phyloP scores from a whole-genome alignment of 2,888 invertebrate genomes.

The Cordilura impudica region DNA sequence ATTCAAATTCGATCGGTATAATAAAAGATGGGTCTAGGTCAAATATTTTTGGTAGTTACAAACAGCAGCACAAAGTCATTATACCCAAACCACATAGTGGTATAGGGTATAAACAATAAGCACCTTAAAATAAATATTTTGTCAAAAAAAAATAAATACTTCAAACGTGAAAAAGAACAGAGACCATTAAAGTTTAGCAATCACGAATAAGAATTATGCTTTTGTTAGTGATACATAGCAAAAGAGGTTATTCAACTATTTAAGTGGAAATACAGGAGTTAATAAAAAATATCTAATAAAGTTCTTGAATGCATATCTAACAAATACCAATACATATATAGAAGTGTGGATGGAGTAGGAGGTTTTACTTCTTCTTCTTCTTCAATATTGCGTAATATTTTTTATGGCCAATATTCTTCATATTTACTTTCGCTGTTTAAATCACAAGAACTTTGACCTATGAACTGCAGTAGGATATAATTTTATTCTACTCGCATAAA shows the following conservation, averaged over 20 bases:
- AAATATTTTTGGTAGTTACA: too few relatives aligned
- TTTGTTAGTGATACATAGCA: not conserved
- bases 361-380: too few relatives aligned
- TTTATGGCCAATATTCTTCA: not conserved
- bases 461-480: slow-evolving; percentile 15
- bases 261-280: not conserved
- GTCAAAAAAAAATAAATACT: not conserved
- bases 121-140: not conserved
- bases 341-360: too few relatives aligned
- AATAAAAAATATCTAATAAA: not conserved
- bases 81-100: too few relatives aligned
- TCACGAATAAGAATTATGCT: not conserved
- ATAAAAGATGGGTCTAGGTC: too few relatives aligned
- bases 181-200: not conserved
- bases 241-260: not conserved
- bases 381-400: not conserved
- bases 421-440: not conserved
- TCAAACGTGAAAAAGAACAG: not conserved
- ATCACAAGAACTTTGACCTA: slow-evolving; percentile 26
- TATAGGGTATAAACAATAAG: too few relatives aligned
- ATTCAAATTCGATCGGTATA: too few relatives aligned
- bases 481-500: not conserved
- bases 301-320: not conserved
- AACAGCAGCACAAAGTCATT: too few relatives aligned
- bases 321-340: too few relatives aligned